Evolutionary conservation across 1,140 invertebrate genomes (phyloP), one percentile per base, ranked within the genome.

Genomic region (Agraylea sexmaculata): DNA sequence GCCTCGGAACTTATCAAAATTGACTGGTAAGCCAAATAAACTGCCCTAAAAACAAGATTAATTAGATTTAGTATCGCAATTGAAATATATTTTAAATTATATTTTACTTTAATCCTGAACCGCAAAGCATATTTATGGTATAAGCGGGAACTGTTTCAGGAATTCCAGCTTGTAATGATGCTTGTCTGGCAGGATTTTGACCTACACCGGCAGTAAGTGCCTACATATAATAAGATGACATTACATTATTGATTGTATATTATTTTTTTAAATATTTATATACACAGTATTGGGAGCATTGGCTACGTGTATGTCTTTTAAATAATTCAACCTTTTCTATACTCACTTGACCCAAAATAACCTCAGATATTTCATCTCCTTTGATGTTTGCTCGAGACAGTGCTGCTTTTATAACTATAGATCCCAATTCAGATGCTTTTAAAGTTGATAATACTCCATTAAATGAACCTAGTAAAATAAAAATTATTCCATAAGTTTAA

Each of bases 111-210:
- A 92, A 57, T 6, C 87, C 87, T 29, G 86, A 90, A 20, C 86
- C 87, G 66, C 87, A 92, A 2, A 91, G 59, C 79, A 88, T 83
- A 53, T 87, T 90, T 6, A 91, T 57, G n/a, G 70, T 61, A 56
- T 74, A 80, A 21, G 87, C 78, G 32, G 87, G 82, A 19, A 83
- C 74, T 37, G 64, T 53, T 42, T 74, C 58, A 20, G 86, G 83
- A 49, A 91, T 57, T n/a, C 83, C 84, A 35, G 83, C 83, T 50
- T 73, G 73, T 2, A 87, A 59, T 10, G 83, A 66, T 28, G 87
- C 83, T 59, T 90, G 86, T 46, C 87, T 68, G 0, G 82, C 83
- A 40, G 87, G 82, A 66, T 91, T 91, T 65, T 89, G 87, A 17
- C 87, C 87, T 62, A 86, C 75, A 5, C 72, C 80, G 27, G 79